A percentile compares a stretch with the other conserved stretches of the same genome.
These are phyloP conservation scores for Eupithecia insigniata DNA, from an alignment of 2,888 invertebrate species.

Conservation along the genomic window DNA sequence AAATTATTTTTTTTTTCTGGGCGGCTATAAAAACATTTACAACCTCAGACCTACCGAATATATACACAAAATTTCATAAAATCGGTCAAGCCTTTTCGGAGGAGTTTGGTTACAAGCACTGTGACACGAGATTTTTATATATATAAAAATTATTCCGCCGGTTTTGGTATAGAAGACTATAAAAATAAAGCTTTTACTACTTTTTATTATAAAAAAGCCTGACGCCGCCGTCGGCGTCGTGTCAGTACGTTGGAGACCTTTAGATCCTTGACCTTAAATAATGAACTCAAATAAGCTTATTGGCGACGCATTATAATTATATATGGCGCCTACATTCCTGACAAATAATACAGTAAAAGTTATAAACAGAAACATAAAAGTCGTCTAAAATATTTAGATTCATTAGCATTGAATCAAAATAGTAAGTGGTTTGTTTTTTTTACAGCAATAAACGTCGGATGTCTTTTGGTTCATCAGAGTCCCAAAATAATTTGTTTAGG, in stretches of 20 bases:
- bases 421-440: background rate
- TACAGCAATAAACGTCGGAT: background rate
- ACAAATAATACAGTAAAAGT: slow-evolving; percentile 21
- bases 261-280: background rate
- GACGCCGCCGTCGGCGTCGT: background rate
- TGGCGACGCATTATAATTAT: slow-evolving; percentile 2
- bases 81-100: no score
- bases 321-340: slow-evolving; percentile 45
- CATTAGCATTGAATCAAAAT: slow-evolving; percentile 43
- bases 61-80: no score
- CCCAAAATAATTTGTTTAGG: no score
- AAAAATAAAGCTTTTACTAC: no score
- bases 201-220: no score
- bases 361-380: slow-evolving; percentile 35
- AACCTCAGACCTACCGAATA: no score
- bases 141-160: no score
- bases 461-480: background rate
- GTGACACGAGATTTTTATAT: no score
- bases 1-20: no score
- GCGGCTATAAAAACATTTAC: no score
- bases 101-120: no score
- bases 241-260: background rate
- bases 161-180: no score
- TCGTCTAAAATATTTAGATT: slow-evolving; percentile 37
- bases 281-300: background rate